phyloP scores from a whole-genome alignment of 2,888 invertebrate genomes.

The Tachina lurida region DNA sequence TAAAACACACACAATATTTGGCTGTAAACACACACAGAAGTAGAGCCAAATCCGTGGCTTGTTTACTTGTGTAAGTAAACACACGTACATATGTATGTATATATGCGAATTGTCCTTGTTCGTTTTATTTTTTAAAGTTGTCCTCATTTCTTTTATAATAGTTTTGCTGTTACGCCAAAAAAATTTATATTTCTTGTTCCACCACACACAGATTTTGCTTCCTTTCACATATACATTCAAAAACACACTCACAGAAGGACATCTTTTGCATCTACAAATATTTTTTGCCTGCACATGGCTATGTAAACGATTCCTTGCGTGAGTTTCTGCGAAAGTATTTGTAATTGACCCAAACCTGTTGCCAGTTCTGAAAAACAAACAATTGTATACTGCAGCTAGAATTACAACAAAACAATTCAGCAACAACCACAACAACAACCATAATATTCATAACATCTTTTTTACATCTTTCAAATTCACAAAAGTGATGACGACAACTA shows the following conservation, averaged over 20 bases:
- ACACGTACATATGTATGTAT: not conserved
- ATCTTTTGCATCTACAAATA: conserved; percentile 19
- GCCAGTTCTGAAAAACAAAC: conserved; percentile 42
- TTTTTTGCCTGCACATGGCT: not conserved
- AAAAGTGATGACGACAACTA: conserved; percentile 72
- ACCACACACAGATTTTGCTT: conserved; percentile 8
- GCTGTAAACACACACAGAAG: conserved; percentile 29
- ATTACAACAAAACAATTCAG: conserved; percentile 7
- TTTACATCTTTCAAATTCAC: conserved; percentile 25
- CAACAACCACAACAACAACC: not conserved
- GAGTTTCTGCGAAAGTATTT: conserved; percentile 16
- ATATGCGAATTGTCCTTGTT: conserved; percentile 55
- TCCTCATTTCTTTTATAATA: conserved; percentile 58
- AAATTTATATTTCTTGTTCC: not conserved
- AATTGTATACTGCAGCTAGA: conserved; percentile 9
- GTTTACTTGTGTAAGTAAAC: conserved; percentile 1
- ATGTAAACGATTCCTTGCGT: not conserved
- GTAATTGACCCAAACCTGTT: conserved; percentile 70
- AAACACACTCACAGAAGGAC: not conserved
- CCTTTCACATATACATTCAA: not conserved
- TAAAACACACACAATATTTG: conserved; percentile 40
- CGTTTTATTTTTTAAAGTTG: conserved; percentile 42
- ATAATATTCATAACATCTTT: conserved; percentile 21
- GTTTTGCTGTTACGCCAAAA: conserved; percentile 52
- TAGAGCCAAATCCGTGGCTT: not conserved